Percentiles rank a stretch among this genome's conserved stretches.
These are phyloP conservation scores for Sesamia inferens DNA, from an alignment of 2,888 invertebrate genomes.

Conservation along the genomic window DNA sequence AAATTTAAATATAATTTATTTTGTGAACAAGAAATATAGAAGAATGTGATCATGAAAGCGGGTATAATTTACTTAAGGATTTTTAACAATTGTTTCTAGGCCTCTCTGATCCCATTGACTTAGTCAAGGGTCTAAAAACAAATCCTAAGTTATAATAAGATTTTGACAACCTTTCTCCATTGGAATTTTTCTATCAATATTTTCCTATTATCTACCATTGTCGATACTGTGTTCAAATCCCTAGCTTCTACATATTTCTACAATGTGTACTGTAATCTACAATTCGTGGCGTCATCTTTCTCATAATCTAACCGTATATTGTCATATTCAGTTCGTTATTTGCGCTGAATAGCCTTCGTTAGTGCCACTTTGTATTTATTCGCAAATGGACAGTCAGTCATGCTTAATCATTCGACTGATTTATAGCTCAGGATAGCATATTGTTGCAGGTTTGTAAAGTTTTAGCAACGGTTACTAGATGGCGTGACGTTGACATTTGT, in stretches of 20 bases:
- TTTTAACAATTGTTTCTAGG: not conserved
- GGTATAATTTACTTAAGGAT: not conserved
- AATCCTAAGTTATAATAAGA: no score
- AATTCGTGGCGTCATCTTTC: conserved; percentile 65
- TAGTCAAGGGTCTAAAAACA: not conserved
- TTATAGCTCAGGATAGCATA: conserved; percentile 65
- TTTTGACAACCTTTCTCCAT: not conserved
- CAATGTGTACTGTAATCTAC: conserved; percentile 57
- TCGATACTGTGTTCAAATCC: conserved; percentile 19
- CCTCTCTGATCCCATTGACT: not conserved
- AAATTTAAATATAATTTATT: no score
- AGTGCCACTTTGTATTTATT: conserved; percentile 83
- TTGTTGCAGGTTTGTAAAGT: conserved; percentile 50
- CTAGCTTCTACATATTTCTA: conserved; percentile 36
- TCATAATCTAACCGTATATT: conserved; percentile 73
- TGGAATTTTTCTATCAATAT: not conserved
- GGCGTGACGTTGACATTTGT: conserved; percentile 56
- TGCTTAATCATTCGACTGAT: conserved; percentile 80
- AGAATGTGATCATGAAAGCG: not conserved
- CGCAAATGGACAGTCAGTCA: conserved; percentile 78
- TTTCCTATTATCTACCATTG: not conserved
- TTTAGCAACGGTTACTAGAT: conserved; percentile 42
- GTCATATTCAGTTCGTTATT: conserved; percentile 74
- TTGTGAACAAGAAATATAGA: not conserved
- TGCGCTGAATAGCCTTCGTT: conserved; percentile 85